Conservation (phyloP, 2,113 vertebrate species). For the Solenodon paradoxus region DNA sequence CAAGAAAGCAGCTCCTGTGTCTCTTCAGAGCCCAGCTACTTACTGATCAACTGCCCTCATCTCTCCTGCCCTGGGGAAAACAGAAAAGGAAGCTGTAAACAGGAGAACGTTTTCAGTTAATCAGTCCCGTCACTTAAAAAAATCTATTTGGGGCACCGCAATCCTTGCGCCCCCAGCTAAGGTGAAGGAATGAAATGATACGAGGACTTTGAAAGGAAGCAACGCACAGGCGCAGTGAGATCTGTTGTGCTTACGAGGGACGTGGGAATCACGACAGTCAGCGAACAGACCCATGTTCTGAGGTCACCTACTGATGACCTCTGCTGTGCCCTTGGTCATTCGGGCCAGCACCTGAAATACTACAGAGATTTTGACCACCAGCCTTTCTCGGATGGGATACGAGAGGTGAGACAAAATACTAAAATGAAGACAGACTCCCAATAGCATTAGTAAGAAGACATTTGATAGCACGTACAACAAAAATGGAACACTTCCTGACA, state of each 20-base stretch:
- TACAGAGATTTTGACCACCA: background rate
- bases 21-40: background rate
- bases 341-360: background rate
- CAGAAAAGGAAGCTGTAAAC: background rate
- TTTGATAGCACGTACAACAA: background rate
- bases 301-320: background rate
- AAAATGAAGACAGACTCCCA: background rate
- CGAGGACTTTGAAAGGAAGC: background rate
- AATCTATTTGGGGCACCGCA: background rate
- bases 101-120: background rate
- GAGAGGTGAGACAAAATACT: background rate
- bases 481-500: background rate
- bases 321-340: background rate
- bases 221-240: accelerated
- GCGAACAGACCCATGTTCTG: background rate
- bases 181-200: background rate
- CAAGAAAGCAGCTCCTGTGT: background rate
- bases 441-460: background rate
- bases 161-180: background rate
- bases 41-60: background rate
- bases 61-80: background rate
- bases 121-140: background rate
- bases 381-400: too few species aligned
- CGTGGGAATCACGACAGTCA: background rate
- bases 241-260: background rate